Evolutionary conservation across 1,140 invertebrate genomes (phyloP), one percentile per base, ranked within the genome.

Genomic region (Drosophila navojoa): DNA sequence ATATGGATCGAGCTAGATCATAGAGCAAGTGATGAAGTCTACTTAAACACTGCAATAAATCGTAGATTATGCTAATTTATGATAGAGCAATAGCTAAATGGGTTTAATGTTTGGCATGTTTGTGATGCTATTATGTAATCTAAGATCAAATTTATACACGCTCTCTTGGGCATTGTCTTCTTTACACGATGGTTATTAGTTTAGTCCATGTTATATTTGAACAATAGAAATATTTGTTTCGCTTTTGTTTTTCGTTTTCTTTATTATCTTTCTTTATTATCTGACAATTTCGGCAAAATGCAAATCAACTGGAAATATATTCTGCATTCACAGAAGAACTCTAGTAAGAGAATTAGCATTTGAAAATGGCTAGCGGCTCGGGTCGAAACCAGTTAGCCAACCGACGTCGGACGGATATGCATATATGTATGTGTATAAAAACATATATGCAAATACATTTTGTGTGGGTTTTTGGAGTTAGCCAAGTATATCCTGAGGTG

Each of bases 261-360:
- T 19, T 19, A 19, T 19, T 19, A 19, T 19, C 19, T 67, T 27
- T 1, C 49, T 62, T 68, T 29, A 59, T 64, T 47, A 16, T 60
- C 27, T 11, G 38, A 27, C 38, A 59, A 53, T 69, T 81, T 71
- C 53, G 69, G 60, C 29, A 68, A 71, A 70, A 86, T 87, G 82
- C 79, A 62, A 86, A 81, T 81, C 9, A 25, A 9, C 35, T 54
- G 32, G 16, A 71, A 66, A 79, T 76, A 60, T 70, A 3, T 68
- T 87, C 70, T 73, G 71, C 57, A 61, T 74, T 61, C 58, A 25
- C 19, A 19, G 19, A 29, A 57, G 50, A 71, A 71, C 15, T 50
- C 38, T 57, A 27, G 27, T 50, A 13, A 19, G 52, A 76, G 60
- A 81, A 86, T 86, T 86, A 71, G 78, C 82, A 86, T 87, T 68